phyloP scores from a whole-genome alignment of 1,140 invertebrate species.

The Orchestia grillus region DNA sequence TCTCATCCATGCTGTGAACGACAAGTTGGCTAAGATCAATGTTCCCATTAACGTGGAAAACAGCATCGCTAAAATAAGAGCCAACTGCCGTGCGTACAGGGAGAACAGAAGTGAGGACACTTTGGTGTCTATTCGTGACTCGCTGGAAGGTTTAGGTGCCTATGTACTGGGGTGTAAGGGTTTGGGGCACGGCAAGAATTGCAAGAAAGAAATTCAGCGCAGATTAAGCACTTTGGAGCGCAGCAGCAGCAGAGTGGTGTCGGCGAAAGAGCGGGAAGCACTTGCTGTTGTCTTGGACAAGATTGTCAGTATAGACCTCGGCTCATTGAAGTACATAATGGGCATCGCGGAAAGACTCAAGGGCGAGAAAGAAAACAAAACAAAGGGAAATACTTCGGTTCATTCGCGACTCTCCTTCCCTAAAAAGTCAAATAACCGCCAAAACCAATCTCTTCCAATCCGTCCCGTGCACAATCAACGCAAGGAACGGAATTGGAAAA shows the following conservation, averaged over 20 bases:
- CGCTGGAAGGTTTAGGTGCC: background rate
- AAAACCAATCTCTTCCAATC: background rate
- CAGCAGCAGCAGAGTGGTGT: background rate
- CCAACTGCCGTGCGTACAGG: background rate
- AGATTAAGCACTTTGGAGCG: background rate
- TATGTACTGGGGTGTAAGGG: background rate
- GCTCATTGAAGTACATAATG: background rate
- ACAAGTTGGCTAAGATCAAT: background rate
- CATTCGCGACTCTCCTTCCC: background rate
- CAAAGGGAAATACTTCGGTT: background rate
- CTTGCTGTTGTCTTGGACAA: background rate
- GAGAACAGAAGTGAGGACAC: background rate
- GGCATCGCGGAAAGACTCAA: background rate
- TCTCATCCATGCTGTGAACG: background rate
- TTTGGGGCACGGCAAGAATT: background rate
- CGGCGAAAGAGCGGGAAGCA: background rate
- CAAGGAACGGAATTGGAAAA: background rate
- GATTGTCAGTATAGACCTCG: background rate
- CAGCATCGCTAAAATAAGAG: background rate
- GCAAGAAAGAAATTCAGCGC: conserved; percentile 8
- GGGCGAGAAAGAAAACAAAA: background rate
- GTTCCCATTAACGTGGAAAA: background rate
- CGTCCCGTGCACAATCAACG: background rate
- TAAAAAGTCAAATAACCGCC: background rate
- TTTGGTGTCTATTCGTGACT: background rate